These are phyloP conservation scores for Tiaroga cobitis DNA, from an alignment of 2,797 vertebrate species.

Conservation along the genomic window DNA sequence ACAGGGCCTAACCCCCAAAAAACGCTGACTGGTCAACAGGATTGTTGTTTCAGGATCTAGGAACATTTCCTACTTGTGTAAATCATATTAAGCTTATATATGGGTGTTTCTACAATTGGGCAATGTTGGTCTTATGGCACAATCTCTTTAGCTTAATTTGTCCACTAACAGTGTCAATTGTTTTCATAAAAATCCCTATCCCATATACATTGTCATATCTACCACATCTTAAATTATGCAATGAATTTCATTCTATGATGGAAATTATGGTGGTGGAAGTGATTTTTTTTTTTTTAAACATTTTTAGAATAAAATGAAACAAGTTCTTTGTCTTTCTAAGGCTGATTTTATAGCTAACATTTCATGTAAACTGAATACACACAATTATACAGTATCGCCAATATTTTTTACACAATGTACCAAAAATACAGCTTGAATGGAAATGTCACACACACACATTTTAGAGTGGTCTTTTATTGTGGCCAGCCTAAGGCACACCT, in stretches of 20 bases:
- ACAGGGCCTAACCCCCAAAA: background rate
- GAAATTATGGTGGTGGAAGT: too few relatives aligned
- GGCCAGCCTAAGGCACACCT: too few relatives aligned
- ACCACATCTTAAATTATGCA: background rate
- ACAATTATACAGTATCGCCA: background rate
- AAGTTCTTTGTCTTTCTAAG: background rate
- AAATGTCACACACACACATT: background rate
- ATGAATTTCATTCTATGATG: background rate
- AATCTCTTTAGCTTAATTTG: background rate
- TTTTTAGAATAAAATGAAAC: background rate
- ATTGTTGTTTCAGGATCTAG: background rate
- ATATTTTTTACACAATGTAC: background rate
- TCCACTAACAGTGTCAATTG: background rate
- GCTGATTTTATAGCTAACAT: background rate
- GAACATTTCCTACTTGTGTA: conserved; percentile 18
- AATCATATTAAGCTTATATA: background rate
- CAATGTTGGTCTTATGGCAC: background rate
- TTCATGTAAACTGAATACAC: background rate
- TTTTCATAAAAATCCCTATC: background rate
- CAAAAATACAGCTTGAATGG: background rate
- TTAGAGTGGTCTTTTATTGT: too few relatives aligned
- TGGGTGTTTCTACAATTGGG: background rate
- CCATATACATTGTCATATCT: too few relatives aligned
- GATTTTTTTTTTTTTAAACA: too few relatives aligned
- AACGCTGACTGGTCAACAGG: background rate